Evolutionary conservation across 2,888 invertebrate species (phyloP), one percentile per base, ranked within the genome.

Genomic region (Drosophila setosimentum): DNA sequence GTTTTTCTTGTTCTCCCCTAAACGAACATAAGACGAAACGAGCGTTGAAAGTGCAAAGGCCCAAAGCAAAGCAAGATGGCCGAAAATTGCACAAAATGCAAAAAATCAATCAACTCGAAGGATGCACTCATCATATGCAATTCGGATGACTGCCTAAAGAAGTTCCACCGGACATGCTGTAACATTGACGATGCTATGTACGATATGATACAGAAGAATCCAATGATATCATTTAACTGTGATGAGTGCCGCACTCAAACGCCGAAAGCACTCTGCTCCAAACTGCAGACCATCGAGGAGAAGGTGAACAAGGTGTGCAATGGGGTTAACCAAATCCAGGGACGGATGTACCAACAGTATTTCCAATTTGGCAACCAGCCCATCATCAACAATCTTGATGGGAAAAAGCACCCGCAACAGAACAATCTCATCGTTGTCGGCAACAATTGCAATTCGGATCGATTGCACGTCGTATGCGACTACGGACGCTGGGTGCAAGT

Each of bases 401-500:
- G 87, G 59, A 90, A 90, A 42, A 89, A 89, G 68, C 92, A 91
- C 68, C 87, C 91, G 69, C 92, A 92, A 73, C 85, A 91, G 48
- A 91, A 92, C 68, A 92, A 91, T 64, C 82, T 92, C 13, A 92
- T 92, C 64, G 91, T 92, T 24, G 91, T 92, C 60, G 91, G 91
- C 76, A 92, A 92, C 74, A 92, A 92, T 69, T 92, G 91, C 84
- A 92, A 92, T 78, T 92, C 91, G 74, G 91, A 92, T 86, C 91
- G 91, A 78, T 78, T 92, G 86, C 91, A 92, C 79, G 91, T 92
- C 67, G 91, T 92, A 49, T 92, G 91, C 78, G 91, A 92, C 61
- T 92, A 92, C 62, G 91, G 91, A 0, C 91, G 91, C 7, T 92
- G 91, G 91, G 91, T 92, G 80, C 91, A 92, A 82, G 91, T 92